Base-by-base conservation (phyloP, 2,797 vertebrate species). In the Pachyuromys duprasi region DNA sequence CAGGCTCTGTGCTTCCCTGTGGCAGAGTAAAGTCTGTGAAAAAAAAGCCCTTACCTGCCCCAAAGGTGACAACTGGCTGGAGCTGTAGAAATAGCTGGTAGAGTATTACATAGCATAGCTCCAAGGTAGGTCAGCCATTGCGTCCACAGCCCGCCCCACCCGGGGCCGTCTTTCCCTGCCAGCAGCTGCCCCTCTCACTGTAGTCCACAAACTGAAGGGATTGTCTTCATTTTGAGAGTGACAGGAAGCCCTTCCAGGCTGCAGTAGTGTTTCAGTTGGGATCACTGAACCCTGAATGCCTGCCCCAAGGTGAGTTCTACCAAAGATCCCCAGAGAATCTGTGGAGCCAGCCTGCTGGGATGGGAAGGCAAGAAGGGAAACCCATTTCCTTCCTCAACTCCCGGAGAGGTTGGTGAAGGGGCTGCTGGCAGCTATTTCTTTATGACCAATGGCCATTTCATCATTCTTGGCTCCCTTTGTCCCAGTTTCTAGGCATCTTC, bases 401-500 rank as follows among this genome's bases (percentile, higher is more conserved):
- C 31, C 15, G 24, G 57, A 33, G 45, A 11, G 81, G 60, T 28
- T 20, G 14, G 33, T 31, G 33, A 28, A 24, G 4, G 39, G 8
- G 2, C 70, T 9, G 12, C 33, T 15, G 53, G 22, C n/a, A 31
- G 36, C 69, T 5, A 0, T 2, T 2, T 20, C 3, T 42, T 74
- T 70, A 9, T 0, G 0, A 7, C 53, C 42, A 87, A 31, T 55
- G 53, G 26, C 67, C 24, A 0, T 78, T 0, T 1, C 2, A 0
- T 26, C 0, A 0, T 17, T 72, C 42, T 42, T 36, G 0, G 60
- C 24, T 20, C 22, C 67, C 5, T 22, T 53, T 6, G 0, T 2
- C 62, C 55, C 15, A 3, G 0, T 45, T 0, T 7, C 33, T 39
- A n/a, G 9, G 2, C 13, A 49, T 69, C 79, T 26, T 76, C 20